Conservation (phyloP, 30 jellyfish, hydroid and myxozoan genomes). For the Aurelia aurita complex sp. Pacific region DNA sequence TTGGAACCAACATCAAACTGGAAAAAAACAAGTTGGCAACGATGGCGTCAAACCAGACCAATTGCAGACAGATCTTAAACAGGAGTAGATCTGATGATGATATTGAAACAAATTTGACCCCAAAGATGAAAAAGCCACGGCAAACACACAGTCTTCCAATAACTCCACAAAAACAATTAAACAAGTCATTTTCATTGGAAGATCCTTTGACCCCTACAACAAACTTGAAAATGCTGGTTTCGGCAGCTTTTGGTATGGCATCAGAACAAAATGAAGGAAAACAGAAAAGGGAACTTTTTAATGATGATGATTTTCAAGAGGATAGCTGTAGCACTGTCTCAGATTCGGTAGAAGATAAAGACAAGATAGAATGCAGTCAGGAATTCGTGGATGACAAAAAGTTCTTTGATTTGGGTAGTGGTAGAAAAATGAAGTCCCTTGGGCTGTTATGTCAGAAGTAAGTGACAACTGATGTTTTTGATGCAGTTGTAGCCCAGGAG, state of each 20-base stretch:
- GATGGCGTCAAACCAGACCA: neutral
- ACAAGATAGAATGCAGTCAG: constrained; percentile 13
- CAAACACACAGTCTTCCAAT: constrained; percentile 50
- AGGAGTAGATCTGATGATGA: constrained; percentile 26
- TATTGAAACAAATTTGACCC: constrained; percentile 8
- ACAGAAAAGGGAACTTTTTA: constrained; percentile 44
- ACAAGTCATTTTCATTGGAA: constrained; percentile 6
- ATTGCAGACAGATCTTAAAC: neutral
- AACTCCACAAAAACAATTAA: constrained; percentile 41
- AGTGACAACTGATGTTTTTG: neutral
- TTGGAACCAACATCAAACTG: too few species aligned
- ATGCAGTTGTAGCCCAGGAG: neutral
- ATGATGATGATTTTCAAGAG: constrained; percentile 56
- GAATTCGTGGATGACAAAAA: neutral
- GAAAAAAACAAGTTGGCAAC: too few species aligned
- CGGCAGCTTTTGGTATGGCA: constrained; percentile 85
- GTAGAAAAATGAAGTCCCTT: constrained; percentile 80
- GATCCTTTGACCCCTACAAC: constrained; percentile 94
- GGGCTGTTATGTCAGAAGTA: constrained; percentile 87
- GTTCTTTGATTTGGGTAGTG: neutral
- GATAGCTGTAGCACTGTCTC: constrained; percentile 62
- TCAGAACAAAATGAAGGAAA: constrained; percentile 46
- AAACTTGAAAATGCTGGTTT: constrained; percentile 82
- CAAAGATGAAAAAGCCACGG: neutral
- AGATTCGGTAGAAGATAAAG: constrained; percentile 45